A percentile compares a stretch with the other conserved stretches of the same genome.
Evolutionary conservation across 2,797 vertebrate species (phyloP).

Genomic region (Vireo griseus): DNA sequence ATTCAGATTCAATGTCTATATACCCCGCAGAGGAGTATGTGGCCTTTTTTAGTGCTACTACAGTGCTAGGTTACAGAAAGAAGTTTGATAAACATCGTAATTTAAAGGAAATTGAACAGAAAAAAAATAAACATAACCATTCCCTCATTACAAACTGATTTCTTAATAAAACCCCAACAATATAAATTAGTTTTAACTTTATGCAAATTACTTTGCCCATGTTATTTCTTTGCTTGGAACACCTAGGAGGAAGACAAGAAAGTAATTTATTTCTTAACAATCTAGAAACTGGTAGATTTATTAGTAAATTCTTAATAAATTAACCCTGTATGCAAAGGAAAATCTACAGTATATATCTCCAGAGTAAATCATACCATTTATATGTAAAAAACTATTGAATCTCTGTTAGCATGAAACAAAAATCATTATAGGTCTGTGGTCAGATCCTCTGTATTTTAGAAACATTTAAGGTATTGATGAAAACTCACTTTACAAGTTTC

Average conservation of each 20-base stretch:
- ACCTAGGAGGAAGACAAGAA: neutral
- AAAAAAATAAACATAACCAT: neutral
- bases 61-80: neutral
- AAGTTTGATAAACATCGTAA: neutral
- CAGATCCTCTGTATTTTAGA: neutral
- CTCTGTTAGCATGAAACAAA: neutral
- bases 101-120: neutral
- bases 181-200: neutral
- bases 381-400: neutral
- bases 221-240: neutral
- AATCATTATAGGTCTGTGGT: neutral
- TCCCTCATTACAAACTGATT: neutral
- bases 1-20: rapidly evolving
- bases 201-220: neutral
- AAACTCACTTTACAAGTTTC: neutral
- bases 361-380: neutral
- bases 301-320: neutral
- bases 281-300: neutral
- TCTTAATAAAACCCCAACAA: neutral
- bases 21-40: rapidly evolving
- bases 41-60: neutral
- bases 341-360: neutral
- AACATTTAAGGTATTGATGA: neutral
- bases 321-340: neutral
- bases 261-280: neutral